Evolutionary conservation across 2,888 invertebrate genomes (phyloP).

Genomic region (Brenthis ino): DNA sequence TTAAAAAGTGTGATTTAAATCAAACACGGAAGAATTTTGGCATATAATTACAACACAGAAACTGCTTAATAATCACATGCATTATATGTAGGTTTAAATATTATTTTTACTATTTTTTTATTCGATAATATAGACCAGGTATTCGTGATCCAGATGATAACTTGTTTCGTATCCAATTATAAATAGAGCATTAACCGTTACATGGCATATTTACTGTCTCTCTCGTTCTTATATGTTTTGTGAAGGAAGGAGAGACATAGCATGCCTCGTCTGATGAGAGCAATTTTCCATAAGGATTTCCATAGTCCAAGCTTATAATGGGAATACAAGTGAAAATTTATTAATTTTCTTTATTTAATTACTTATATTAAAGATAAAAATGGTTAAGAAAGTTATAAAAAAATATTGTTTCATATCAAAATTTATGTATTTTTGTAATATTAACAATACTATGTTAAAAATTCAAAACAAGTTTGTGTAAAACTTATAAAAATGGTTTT

Average conservation of each 20-base stretch:
- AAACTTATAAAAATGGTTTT: too few species aligned
- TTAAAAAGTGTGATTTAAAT: too few species aligned
- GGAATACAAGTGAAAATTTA: neutral
- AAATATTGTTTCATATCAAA: too few species aligned
- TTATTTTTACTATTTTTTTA: neutral
- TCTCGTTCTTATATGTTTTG: constrained; percentile 6
- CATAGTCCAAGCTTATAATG: constrained; percentile 11
- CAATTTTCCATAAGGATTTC: constrained; percentile 32
- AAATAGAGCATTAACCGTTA: constrained; percentile 74
- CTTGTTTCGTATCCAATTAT: constrained; percentile 67
- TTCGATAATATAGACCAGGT: constrained; percentile 31
- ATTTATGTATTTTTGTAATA: too few species aligned
- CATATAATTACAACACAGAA: too few species aligned
- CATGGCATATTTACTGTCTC: constrained; percentile 36
- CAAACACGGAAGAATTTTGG: too few species aligned
- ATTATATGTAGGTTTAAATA: neutral
- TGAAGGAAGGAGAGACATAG: constrained; percentile 1
- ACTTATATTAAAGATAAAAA: neutral
- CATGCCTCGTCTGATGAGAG: constrained; percentile 9
- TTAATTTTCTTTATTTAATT: neutral
- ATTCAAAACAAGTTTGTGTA: too few species aligned
- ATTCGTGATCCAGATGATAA: constrained; percentile 57
- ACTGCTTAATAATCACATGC: neutral
- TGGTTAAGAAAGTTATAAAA: too few species aligned
- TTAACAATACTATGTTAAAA: too few species aligned